Conservation (phyloP, 2,888 invertebrate species). For the Neelides folsomi region DNA sequence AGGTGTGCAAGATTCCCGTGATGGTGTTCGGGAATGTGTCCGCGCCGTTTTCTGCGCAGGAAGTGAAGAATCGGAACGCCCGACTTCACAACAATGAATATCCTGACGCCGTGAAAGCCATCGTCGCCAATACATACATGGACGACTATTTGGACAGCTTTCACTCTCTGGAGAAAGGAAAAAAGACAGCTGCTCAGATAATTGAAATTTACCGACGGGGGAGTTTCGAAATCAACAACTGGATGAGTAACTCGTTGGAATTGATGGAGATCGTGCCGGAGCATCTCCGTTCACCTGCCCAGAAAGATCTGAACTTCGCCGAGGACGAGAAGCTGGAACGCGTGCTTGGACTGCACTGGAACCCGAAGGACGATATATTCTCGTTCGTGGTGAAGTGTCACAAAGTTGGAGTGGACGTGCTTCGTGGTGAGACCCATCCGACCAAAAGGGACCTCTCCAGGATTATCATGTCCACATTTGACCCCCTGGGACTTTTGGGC, state of each 20-base stretch:
- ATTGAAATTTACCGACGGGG: conserved; percentile 3
- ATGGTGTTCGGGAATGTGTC: conserved; percentile 16
- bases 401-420: not conserved
- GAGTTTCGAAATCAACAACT: conserved; percentile 8
- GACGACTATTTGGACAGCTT: conserved; percentile 15
- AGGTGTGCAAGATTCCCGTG: conserved; percentile 8
- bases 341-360: conserved; percentile 11
- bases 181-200: conserved; percentile 4
- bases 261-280: conserved; percentile 2
- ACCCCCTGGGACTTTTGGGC: conserved; percentile 34
- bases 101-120: conserved; percentile 14
- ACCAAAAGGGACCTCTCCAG: conserved; percentile 32
- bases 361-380: conserved; percentile 9
- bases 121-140: conserved; percentile 13
- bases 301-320: not conserved
- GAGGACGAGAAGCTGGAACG: not conserved
- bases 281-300: not conserved
- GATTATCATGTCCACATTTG: conserved; percentile 31
- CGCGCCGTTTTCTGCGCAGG: conserved; percentile 11
- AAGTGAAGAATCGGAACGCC: conserved; percentile 15
- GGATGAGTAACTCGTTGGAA: conserved; percentile 5
- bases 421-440: conserved; percentile 5
- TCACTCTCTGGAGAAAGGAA: conserved; percentile 7
- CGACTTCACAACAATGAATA: conserved; percentile 5
- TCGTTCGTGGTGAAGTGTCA: conserved; percentile 4